Evolutionary conservation across 2,113 vertebrate genomes (phyloP), one percentile per base, ranked within the genome.

Genomic region (Carassius gibelio): DNA sequence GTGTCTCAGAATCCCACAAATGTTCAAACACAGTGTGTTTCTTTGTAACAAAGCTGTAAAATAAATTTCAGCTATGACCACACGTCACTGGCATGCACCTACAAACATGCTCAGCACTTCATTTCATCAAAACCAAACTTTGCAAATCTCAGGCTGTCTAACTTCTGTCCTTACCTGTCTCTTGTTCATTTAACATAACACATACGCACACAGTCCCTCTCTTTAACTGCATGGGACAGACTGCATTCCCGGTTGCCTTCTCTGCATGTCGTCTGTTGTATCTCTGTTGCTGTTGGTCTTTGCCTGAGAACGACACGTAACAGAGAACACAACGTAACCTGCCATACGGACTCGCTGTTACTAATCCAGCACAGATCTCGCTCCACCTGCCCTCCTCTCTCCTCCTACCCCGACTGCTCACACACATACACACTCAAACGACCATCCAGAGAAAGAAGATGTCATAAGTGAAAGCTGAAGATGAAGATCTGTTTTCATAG

Each of bases 221-320:
- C 19, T 86, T 34, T 80, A 72, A 81, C 61, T 87, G 88, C 88
- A 89, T 89, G 88, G 52, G 75, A 85, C 81, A 83, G 75, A 84
- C 86, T 80, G 71, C 77, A 77, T 74, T 87, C 68, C 77, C 34
- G 23, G 84, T 84, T 85, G 80, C 80, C 83, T 87, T 78, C 71
- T 74, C 10, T 88, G 86, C 88, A 88, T 89, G 88, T 76, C 81
- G 66, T 88, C 78, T 38, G 34, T 86, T 69, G 62, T 64, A 79
- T 84, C 26, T 87, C 76, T 81, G 75, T 82, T 76, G 61, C 71
- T 85, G 75, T 83, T 34, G 21, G 64, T 57, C 81, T 71, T 71
- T 57, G 68, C 80, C 83, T 87, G 75, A 83, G 85, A 81, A 83
- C 74, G 34, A 84, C 52, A 64, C 71, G 83, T 83, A 84, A 85